Evolutionary conservation across 2,888 invertebrate species (phyloP), one percentile per base, ranked within the genome.

Genomic region (Epinotia demarniana): DNA sequence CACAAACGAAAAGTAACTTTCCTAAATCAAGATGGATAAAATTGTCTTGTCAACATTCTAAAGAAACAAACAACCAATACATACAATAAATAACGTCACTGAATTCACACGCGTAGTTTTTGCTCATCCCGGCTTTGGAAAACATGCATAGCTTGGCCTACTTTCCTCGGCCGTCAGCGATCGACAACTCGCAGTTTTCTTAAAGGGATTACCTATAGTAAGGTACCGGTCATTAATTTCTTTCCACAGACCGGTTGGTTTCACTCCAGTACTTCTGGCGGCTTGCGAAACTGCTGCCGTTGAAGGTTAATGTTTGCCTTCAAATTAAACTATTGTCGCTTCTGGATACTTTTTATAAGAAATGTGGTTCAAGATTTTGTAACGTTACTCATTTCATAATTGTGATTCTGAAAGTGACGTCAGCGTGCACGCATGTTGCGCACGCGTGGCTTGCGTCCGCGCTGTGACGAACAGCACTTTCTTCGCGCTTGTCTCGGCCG

Each of bases 381-480:
- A 43, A 39, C 43, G 33, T 6, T 18, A 23, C 23, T 58, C 43
- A 39, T 73, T 9, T 39, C 39, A 39, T 60, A 33, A n/a, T 16
- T 27, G 57, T n/a, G 18, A 58, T 53, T 66, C 19, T 68, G 68
- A 49, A 46, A 67, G 60, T 79, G 79, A 79, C 79, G 78, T 79
- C 81, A 77, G 18, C 16, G 63, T 27, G 46, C 43, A 72, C 69
- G 70, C 75, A 66, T 75, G 75, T 64, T 43, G 66, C 72, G 74
- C 79, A 64, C 68, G 75, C 75, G 64, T 69, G 46, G 61, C 55
- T 33, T 43, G 75, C 61, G 61, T 8, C 60, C 23, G 49, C 81
- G 82, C 79, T 71, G 79, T 84, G 82, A 84, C 85, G 83, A 82
- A 79, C 61, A 78, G 67, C 83, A 89, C 88, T 89, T 89, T 89